These are phyloP conservation scores for Argentina silus DNA, from an alignment of 2,797 vertebrate species.

Conservation along the genomic window DNA sequence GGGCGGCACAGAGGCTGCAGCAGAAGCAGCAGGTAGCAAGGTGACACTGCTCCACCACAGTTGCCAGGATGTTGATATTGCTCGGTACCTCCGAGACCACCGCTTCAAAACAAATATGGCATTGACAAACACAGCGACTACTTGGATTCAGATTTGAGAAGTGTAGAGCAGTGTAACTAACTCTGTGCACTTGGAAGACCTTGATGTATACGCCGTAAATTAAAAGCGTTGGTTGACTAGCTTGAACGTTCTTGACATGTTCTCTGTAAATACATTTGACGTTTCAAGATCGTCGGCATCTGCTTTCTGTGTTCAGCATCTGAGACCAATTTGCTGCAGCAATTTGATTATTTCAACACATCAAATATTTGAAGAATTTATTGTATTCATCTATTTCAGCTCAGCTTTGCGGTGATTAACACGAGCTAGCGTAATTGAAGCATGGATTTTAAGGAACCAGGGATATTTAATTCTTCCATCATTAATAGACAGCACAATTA, in stretches of 20 bases:
- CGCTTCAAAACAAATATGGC: neutral
- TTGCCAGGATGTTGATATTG: constrained; percentile 27
- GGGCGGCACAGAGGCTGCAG: constrained; percentile 4
- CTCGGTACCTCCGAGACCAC: constrained; percentile 14
- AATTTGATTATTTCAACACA: neutral
- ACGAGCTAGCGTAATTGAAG: neutral
- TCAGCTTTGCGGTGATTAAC: neutral
- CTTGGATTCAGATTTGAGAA: neutral
- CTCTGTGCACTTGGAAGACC: constrained; percentile 19
- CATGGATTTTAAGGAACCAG: neutral
- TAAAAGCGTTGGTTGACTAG: constrained; percentile 17
- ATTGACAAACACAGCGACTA: neutral
- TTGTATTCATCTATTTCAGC: neutral
- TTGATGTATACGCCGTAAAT: constrained; percentile 11
- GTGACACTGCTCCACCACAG: constrained; percentile 37
- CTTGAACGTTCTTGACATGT: neutral
- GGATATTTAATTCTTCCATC: neutral
- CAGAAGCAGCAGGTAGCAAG: constrained; percentile 49
- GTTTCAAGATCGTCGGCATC: neutral
- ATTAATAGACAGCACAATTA: neutral
- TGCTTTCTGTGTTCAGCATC: neutral
- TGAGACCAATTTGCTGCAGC: neutral
- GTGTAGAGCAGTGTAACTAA: neutral
- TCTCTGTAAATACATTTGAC: constrained; percentile 7
- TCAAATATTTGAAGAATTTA: neutral